These are phyloP conservation scores for Bagarius yarrelli DNA, from an alignment of 2,113 vertebrate species.

Conservation along the genomic window DNA sequence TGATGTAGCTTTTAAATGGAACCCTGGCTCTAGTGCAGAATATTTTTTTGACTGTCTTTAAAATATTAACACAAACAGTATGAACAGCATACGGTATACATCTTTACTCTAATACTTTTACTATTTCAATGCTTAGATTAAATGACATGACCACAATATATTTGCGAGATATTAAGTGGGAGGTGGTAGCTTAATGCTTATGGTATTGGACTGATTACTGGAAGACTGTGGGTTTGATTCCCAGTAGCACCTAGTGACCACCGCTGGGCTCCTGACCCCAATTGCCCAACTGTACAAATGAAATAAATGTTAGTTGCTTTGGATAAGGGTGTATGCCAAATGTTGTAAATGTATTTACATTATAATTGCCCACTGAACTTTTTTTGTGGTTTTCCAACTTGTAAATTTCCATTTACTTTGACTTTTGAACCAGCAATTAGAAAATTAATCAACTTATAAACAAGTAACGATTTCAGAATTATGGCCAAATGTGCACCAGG, in stretches of 20 bases:
- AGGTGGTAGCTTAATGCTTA: too few relatives aligned
- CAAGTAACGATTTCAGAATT: background rate
- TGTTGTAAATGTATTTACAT: background rate
- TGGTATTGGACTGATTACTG: too few relatives aligned
- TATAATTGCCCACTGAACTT: conserved; percentile 1
- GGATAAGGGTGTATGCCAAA: too few relatives aligned
- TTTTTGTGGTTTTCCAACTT: background rate
- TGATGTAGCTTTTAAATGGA: background rate
- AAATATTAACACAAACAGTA: background rate
- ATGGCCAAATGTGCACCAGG: background rate
- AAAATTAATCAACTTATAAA: background rate
- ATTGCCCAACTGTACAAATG: too few relatives aligned
- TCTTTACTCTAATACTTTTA: background rate
- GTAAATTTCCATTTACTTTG: background rate
- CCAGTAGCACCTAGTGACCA: too few relatives aligned
- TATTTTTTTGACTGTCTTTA: background rate
- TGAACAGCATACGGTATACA: background rate
- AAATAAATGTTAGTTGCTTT: too few relatives aligned
- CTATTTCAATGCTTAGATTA: background rate
- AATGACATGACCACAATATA: background rate
- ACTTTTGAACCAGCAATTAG: background rate
- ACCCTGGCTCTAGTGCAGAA: background rate
- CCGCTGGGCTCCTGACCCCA: too few relatives aligned
- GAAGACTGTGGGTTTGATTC: too few relatives aligned
- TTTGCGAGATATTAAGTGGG: background rate